A percentile compares a stretch with the other conserved stretches of the same genome.
These are phyloP conservation scores for Gasterosteus aculeatus DNA, from an alignment of 2,113 vertebrate species.

Conservation along the genomic window DNA sequence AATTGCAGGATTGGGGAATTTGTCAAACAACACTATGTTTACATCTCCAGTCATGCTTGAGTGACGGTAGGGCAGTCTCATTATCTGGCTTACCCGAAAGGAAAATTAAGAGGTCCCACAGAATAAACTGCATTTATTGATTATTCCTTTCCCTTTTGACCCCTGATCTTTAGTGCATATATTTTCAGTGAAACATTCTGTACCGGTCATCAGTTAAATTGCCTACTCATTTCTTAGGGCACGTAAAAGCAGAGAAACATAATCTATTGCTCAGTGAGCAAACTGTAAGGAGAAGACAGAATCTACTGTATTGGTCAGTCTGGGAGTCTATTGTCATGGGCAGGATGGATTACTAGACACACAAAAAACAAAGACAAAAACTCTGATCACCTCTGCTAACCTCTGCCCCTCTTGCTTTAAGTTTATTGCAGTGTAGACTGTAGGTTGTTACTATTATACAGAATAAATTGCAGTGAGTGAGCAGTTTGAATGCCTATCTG, in stretches of 20 bases:
- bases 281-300: neutral
- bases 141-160: constrained; percentile 46
- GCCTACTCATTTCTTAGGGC: constrained; percentile 24
- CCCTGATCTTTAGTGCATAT: constrained; percentile 48
- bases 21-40: constrained; percentile 5
- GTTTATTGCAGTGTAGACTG: neutral
- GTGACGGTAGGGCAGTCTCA: constrained; percentile 26
- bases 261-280: constrained; percentile 27
- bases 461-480: neutral
- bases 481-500: neutral
- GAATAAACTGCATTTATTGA: constrained; percentile 23
- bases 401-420: neutral
- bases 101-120: constrained; percentile 20
- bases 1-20: constrained; percentile 1
- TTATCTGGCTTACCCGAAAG: constrained; percentile 23
- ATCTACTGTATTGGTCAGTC: constrained; percentile 25
- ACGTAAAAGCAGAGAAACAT: constrained; percentile 29
- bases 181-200: neutral
- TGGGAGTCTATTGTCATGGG: constrained; percentile 3
- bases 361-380: constrained; percentile 1
- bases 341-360: constrained; percentile 3
- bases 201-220: constrained; percentile 27
- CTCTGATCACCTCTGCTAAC: neutral
- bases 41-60: constrained; percentile 18
- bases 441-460: neutral